phyloP scores from a whole-genome alignment of 1,140 invertebrate genomes.

The Pachyrhynchus sulphureomaculatus region DNA sequence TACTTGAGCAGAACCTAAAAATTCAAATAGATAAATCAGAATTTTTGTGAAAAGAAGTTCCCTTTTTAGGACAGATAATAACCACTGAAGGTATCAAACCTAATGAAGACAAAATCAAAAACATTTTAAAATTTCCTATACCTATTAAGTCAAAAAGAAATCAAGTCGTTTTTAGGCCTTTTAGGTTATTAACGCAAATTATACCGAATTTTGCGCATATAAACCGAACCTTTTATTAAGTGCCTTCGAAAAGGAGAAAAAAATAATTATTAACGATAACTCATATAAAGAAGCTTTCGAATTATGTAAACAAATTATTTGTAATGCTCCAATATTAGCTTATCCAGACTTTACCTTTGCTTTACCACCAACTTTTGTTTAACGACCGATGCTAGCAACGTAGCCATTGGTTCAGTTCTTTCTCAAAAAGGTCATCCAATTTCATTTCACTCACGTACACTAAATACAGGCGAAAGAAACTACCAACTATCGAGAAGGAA shows the following conservation, averaged over 20 bases:
- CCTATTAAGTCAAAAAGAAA: slow-evolving; percentile 3
- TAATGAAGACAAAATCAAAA: slow-evolving; percentile 32
- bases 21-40: slow-evolving; percentile 6
- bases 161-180: neutral
- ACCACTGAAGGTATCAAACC: slow-evolving; percentile 34
- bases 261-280: neutral
- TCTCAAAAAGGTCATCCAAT: neutral
- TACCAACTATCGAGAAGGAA: too few species aligned
- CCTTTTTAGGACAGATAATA: slow-evolving; percentile 36
- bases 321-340: neutral
- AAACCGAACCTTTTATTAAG: slow-evolving; percentile 7
- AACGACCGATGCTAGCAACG: neutral
- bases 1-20: neutral
- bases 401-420: neutral
- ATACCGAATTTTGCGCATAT: slow-evolving; percentile 2
- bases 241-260: slow-evolving; percentile 1
- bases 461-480: slow-evolving; percentile 14
- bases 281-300: slow-evolving; percentile 1
- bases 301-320: neutral
- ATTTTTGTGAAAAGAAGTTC: slow-evolving; percentile 19
- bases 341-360: slow-evolving; percentile 1
- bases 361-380: too few species aligned
- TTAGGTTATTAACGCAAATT: too few species aligned
- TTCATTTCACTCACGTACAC: neutral
- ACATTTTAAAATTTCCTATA: neutral